Percentiles rank a stretch among this genome's conserved stretches.
phyloP scores from a whole-genome alignment of 2,888 invertebrate genomes.

The Xanthorhoe spadicearia region DNA sequence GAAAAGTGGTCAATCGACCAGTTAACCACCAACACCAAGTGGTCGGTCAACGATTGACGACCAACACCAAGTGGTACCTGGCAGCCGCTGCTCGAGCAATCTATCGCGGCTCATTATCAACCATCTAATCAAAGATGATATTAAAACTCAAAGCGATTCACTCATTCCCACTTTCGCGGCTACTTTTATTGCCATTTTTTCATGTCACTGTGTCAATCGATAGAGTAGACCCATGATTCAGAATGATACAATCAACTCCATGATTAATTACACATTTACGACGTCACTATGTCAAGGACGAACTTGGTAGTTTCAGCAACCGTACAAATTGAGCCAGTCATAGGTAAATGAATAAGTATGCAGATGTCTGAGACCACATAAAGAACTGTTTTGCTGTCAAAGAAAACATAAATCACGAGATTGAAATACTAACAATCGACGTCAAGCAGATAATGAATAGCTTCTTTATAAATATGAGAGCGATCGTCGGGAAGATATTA shows the following conservation, averaged over 20 bases:
- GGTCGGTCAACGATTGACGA: too few relatives aligned
- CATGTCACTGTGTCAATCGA: conserved; percentile 48
- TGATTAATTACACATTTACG: conserved; percentile 24
- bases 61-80: conserved; percentile 53
- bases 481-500: conserved; percentile 54
- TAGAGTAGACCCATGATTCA: conserved; percentile 9
- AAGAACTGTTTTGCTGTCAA: conserved; percentile 40
- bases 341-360: conserved; percentile 28
- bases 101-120: conserved; percentile 78
- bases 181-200: conserved; percentile 41
- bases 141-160: conserved; percentile 71
- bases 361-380: conserved; percentile 21
- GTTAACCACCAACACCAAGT: conserved; percentile 81
- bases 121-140: conserved; percentile 76
- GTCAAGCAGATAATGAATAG: conserved; percentile 66
- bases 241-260: conserved; percentile 6
- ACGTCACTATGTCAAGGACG: conserved; percentile 19
- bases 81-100: conserved; percentile 40
- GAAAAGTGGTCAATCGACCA: background rate
- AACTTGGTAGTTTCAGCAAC: conserved; percentile 14
- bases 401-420: conserved; percentile 69
- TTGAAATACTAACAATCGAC: conserved; percentile 61
- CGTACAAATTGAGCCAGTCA: conserved; percentile 30
- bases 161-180: conserved; percentile 50
- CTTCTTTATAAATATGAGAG: conserved; percentile 57